Percentiles rank a stretch among this genome's conserved stretches.
Conservation (phyloP, 2,888 invertebrate species). For the Himalopsyche tibetana region DNA sequence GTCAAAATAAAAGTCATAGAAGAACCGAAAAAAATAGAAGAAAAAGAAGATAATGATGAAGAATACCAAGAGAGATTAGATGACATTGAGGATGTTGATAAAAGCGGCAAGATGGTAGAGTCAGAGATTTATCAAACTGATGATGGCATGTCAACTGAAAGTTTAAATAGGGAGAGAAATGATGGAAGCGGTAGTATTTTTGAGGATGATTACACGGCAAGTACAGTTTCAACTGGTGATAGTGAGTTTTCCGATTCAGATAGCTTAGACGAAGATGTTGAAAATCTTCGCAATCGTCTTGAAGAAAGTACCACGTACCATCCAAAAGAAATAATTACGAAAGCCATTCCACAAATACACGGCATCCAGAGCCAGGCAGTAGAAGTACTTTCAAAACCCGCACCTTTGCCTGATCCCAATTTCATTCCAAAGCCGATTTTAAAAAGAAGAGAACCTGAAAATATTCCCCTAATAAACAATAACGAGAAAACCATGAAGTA, state of each 20-base stretch:
- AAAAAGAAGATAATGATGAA: slow-evolving; percentile 1
- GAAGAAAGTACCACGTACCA: slow-evolving; percentile 83
- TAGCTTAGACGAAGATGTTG: slow-evolving; percentile 72
- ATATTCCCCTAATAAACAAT: slow-evolving; percentile 57
- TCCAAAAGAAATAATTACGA: slow-evolving; percentile 76
- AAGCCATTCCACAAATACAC: slow-evolving; percentile 69
- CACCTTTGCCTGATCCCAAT: slow-evolving; percentile 82
- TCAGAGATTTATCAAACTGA: slow-evolving; percentile 42
- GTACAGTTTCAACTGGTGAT: slow-evolving; percentile 77
- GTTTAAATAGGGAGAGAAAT: slow-evolving; percentile 68
- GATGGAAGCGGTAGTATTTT: slow-evolving; percentile 76
- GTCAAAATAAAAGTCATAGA: slow-evolving; percentile 67
- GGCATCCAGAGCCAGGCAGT: slow-evolving; percentile 77
- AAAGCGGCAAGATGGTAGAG: not conserved
- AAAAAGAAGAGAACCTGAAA: slow-evolving; percentile 77
- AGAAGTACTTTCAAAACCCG: slow-evolving; percentile 78
- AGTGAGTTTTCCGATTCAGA: slow-evolving; percentile 73
- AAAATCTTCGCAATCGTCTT: slow-evolving; percentile 64
- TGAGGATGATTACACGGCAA: slow-evolving; percentile 81
- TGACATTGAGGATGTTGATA: not conserved
- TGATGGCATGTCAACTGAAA: slow-evolving; percentile 64
- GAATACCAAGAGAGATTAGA: not conserved
- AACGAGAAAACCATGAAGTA: slow-evolving; percentile 65
- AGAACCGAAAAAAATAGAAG: slow-evolving; percentile 46
- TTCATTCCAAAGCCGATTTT: slow-evolving; percentile 88